phyloP scores from a whole-genome alignment of 2,797 vertebrate genomes.

The Champsocephalus gunnari region DNA sequence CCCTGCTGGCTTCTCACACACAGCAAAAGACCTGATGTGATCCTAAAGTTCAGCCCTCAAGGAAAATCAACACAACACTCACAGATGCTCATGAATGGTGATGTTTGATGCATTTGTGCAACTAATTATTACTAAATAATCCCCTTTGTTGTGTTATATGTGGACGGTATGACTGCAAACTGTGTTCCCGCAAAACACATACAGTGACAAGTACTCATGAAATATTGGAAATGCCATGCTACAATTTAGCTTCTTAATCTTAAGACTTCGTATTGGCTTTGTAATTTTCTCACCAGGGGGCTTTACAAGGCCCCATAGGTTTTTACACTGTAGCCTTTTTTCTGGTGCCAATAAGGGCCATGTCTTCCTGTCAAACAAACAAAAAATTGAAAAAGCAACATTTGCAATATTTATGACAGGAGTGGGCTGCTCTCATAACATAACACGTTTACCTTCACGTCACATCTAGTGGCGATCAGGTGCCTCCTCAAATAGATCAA shows the following conservation, averaged over 20 bases:
- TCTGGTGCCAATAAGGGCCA: background rate
- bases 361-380: conserved; percentile 36
- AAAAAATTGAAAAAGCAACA: conserved; percentile 8
- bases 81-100: background rate
- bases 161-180: background rate
- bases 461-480: conserved; percentile 50
- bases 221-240: background rate
- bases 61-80: background rate
- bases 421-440: conserved; percentile 47
- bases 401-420: conserved; percentile 25
- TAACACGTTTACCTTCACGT: conserved; percentile 58
- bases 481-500: conserved; percentile 57
- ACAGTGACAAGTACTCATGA: background rate
- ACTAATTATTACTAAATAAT: background rate
- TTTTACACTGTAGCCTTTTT: background rate
- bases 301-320: background rate
- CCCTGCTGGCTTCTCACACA: conserved; percentile 50
- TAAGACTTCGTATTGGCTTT: background rate
- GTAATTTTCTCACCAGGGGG: background rate
- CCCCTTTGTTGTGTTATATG: background rate
- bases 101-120: conserved; percentile 7
- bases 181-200: background rate
- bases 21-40: conserved; percentile 16
- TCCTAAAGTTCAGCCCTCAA: conserved; percentile 7
- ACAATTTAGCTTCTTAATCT: background rate